A percentile compares a stretch with the other conserved stretches of the same genome.
Evolutionary conservation across 2,113 vertebrate genomes (phyloP).

Genomic region (Accipiter virgatus): DNA sequence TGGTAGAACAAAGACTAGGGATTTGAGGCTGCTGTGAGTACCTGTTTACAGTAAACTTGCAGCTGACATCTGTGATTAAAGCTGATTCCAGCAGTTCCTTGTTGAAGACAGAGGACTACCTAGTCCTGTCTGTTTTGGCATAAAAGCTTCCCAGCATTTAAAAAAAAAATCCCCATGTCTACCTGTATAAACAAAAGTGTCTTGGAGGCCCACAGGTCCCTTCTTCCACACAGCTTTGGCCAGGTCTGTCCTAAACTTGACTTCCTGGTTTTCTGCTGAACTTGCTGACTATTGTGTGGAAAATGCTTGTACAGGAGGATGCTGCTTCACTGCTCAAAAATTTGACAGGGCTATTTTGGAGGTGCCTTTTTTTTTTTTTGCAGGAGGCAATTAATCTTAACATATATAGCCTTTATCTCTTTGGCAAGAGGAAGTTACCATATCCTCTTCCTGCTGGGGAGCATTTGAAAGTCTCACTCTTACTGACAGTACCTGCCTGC

Average conservation of each 20-base stretch:
- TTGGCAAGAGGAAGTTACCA: not conserved
- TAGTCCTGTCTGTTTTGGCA: not conserved
- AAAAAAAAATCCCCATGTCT: not conserved
- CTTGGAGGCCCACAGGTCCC: not conserved
- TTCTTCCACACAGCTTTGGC: not conserved
- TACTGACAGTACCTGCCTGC: not conserved
- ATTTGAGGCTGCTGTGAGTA: not conserved
- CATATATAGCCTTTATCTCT: not conserved
- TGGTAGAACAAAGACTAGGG: not conserved
- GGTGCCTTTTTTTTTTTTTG: not conserved
- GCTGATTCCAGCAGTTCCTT: not conserved
- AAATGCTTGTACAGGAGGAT: not conserved
- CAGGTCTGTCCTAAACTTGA: not conserved
- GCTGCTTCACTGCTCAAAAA: not conserved
- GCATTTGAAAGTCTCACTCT: not conserved
- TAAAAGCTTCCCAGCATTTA: not conserved
- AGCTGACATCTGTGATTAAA: not conserved
- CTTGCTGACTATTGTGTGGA: rapidly evolving
- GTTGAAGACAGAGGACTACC: not conserved
- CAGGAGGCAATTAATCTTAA: not conserved
- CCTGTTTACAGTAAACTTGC: not conserved
- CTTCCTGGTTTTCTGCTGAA: not conserved
- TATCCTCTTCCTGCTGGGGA: not conserved
- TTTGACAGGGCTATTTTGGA: not conserved
- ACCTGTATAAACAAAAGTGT: not conserved